Percentiles rank a stretch among this genome's conserved stretches.
Evolutionary conservation across 2,797 vertebrate species (phyloP).

Genomic region (Lophotriccus pileatus): DNA sequence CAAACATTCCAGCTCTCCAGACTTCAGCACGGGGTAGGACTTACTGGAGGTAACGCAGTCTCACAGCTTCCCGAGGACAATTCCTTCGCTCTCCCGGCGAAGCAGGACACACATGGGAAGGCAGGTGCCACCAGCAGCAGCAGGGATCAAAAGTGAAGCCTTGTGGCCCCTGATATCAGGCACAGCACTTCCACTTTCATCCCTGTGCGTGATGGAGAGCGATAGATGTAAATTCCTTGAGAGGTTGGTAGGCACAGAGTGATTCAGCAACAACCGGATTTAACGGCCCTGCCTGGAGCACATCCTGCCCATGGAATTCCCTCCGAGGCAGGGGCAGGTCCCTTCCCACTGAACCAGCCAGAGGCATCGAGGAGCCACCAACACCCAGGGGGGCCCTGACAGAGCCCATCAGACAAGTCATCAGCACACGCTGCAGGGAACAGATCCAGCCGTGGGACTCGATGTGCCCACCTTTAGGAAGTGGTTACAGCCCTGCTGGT

Average conservation of each 20-base stretch:
- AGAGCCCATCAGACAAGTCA: not conserved
- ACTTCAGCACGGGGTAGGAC: not conserved
- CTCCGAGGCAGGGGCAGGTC: not conserved
- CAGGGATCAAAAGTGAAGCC: not conserved
- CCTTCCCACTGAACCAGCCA: accelerated
- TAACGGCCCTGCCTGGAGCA: not conserved
- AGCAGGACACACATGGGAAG: not conserved
- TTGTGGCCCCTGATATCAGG: not conserved
- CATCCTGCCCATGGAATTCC: not conserved
- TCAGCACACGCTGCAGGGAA: not conserved
- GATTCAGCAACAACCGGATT: not conserved
- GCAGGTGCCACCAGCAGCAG: not conserved
- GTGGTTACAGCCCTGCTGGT: accelerated
- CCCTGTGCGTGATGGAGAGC: accelerated
- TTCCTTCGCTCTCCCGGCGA: not conserved
- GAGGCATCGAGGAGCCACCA: not conserved
- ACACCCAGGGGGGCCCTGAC: accelerated
- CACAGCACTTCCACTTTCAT: not conserved
- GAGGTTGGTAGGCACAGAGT: not conserved
- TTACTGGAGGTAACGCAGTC: not conserved
- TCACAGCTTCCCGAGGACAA: not conserved
- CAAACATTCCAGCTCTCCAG: not conserved
- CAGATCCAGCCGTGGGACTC: not conserved
- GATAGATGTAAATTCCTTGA: not conserved
- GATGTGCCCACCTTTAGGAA: not conserved